A percentile compares a stretch with the other conserved stretches of the same genome.
Conservation (phyloP, 2,888 invertebrate species). For the Tribolium freemani region DNA sequence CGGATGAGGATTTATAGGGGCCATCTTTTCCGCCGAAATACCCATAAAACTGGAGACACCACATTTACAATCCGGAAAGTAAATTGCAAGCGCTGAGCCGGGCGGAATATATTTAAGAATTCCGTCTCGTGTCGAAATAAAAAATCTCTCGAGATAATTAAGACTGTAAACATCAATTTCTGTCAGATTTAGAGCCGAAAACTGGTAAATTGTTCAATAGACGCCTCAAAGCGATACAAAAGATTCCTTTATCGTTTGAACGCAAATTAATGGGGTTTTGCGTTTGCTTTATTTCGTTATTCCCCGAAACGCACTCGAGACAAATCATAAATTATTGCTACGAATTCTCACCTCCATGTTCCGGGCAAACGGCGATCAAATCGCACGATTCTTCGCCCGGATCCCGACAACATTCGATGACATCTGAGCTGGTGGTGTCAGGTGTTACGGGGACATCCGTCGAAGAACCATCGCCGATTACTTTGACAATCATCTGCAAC, state of each 20-base stretch:
- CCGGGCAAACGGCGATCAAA: constrained; percentile 73
- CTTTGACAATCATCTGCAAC: constrained; percentile 77
- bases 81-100: constrained; percentile 9
- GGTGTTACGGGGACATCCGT: constrained; percentile 77
- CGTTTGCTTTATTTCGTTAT: constrained; percentile 10
- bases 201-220: background rate
- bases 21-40: constrained; percentile 19
- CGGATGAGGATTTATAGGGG: constrained; percentile 14
- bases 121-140: background rate
- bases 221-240: background rate
- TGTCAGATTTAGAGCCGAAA: background rate
- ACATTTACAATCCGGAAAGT: constrained; percentile 27
- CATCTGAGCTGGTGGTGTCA: constrained; percentile 75
- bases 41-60: constrained; percentile 24
- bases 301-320: background rate
- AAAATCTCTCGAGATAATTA: too few species aligned
- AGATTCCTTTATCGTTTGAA: background rate
- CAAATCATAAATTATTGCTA: constrained; percentile 7
- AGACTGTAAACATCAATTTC: background rate
- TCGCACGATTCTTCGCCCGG: constrained; percentile 77
- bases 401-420: constrained; percentile 77
- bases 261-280: constrained; percentile 2
- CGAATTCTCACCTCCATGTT: constrained; percentile 70
- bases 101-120: constrained; percentile 20
- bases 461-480: constrained; percentile 72